phyloP scores from a whole-genome alignment of 1,140 invertebrate genomes.

The Aphaenogaster rudis region DNA sequence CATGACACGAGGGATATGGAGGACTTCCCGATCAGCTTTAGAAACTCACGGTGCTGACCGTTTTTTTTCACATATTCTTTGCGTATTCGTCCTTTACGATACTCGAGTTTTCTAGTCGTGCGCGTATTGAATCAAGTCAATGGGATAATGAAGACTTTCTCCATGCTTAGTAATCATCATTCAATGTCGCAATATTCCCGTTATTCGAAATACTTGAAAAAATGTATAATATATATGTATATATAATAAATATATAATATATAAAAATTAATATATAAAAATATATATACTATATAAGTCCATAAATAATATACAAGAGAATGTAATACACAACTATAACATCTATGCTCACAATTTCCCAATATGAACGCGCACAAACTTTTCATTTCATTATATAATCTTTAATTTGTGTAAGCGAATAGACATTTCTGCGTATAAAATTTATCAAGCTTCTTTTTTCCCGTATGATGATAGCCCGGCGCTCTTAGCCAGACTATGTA shows the following conservation, averaged over 20 bases:
- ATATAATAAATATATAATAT: neutral
- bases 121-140: no score
- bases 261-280: neutral
- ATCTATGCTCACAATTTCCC: neutral
- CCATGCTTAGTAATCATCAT: neutral
- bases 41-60: neutral
- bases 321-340: neutral
- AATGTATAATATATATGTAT: neutral
- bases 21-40: conserved; percentile 21
- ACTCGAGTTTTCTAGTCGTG: conserved; percentile 20
- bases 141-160: neutral
- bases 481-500: conserved; percentile 4
- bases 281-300: neutral
- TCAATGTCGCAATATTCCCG: neutral
- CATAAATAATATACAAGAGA: neutral
- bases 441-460: conserved; percentile 18
- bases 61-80: neutral
- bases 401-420: conserved; percentile 1
- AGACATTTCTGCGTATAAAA: conserved; percentile 8
- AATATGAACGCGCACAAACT: neutral
- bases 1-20: conserved; percentile 20
- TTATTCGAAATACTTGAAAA: neutral
- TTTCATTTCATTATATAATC: neutral
- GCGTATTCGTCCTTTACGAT: neutral
- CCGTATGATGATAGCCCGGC: conserved; percentile 13